phyloP scores from a whole-genome alignment of 1,140 invertebrate genomes.

The Aphis gossypii region DNA sequence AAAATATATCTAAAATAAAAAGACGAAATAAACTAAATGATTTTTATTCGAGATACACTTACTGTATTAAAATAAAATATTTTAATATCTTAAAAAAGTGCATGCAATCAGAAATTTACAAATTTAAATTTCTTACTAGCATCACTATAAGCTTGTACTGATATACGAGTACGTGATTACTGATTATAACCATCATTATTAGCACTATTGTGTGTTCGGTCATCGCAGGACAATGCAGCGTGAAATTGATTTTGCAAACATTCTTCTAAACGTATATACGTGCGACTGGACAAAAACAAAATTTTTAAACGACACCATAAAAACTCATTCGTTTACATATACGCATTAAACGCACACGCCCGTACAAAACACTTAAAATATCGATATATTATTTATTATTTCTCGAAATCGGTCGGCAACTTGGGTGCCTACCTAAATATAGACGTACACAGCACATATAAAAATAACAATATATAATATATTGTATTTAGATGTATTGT shows the following conservation, averaged over 20 bases:
- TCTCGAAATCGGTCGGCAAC: neutral
- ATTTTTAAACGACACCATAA: neutral
- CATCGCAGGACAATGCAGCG: neutral
- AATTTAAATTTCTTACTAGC: no score
- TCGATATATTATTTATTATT: neutral
- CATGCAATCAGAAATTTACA: no score
- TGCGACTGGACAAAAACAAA: neutral
- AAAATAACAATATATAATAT: neutral
- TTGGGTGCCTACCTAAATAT: no score
- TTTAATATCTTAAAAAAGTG: no score
- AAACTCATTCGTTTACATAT: neutral
- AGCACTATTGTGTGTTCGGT: neutral
- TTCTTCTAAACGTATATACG: neutral
- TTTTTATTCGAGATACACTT: no score
- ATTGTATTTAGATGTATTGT: neutral
- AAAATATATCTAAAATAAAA: no score
- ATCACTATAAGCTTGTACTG: no score
- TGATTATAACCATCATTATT: no score
- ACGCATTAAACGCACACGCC: neutral
- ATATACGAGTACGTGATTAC: no score
- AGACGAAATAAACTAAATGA: no score
- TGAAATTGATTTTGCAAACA: constrained; percentile 28
- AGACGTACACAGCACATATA: no score
- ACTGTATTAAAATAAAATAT: no score
- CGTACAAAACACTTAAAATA: neutral